These are phyloP conservation scores for Leucozona laternaria DNA, from an alignment of 2,888 invertebrate species.

Conservation along the genomic window DNA sequence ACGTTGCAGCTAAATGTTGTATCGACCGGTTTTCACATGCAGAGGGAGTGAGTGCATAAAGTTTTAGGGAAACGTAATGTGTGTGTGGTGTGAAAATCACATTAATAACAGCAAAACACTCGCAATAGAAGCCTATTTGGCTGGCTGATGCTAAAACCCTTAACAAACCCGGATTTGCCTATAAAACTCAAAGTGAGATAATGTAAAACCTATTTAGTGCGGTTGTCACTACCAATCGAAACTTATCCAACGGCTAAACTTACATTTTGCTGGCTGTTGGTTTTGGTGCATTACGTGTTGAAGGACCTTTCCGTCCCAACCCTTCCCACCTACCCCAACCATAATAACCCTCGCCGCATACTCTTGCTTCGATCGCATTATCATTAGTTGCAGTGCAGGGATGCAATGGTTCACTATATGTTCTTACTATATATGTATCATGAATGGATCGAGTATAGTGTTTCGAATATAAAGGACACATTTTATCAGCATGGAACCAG, in stretches of 20 bases:
- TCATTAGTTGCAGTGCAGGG: constrained; percentile 57
- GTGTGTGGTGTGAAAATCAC: constrained; percentile 30
- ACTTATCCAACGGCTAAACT: constrained; percentile 59
- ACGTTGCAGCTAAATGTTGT: neutral
- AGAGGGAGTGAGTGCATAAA: neutral
- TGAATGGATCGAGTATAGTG: neutral
- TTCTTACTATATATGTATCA: no score
- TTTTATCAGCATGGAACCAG: constrained; percentile 52
- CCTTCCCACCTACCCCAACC: neutral
- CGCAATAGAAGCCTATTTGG: constrained; percentile 21
- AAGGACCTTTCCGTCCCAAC: constrained; percentile 10
- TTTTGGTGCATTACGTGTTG: constrained; percentile 52
- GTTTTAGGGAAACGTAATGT: neutral
- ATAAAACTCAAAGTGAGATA: constrained; percentile 64
- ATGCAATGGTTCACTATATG: neutral
- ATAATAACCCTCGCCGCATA: neutral
- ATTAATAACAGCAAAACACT: constrained; percentile 42
- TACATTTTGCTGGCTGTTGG: constrained; percentile 26
- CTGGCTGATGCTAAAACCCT: constrained; percentile 34
- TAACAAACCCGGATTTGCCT: constrained; percentile 59
- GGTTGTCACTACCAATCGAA: constrained; percentile 73
- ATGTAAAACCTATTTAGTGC: constrained; percentile 70
- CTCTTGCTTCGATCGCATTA: neutral
- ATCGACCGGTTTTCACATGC: neutral
- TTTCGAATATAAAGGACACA: neutral